Evolutionary conservation across 2,888 invertebrate species (phyloP).

Genomic region (Cerastis rubricosa): DNA sequence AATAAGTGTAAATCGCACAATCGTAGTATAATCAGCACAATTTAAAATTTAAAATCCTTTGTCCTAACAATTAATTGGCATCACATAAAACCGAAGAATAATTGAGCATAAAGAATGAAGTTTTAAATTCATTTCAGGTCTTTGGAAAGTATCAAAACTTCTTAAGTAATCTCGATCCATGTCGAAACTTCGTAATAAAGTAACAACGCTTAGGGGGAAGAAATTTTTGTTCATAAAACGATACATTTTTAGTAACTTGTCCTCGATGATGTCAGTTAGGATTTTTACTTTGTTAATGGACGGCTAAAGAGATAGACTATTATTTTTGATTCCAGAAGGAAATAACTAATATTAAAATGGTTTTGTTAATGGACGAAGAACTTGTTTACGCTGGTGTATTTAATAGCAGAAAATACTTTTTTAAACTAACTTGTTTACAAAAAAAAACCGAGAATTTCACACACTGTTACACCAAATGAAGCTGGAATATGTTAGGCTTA

Average conservation of each 20-base stretch:
- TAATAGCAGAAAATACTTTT: not conserved
- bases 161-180: constrained; percentile 80
- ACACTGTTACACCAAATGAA: not conserved
- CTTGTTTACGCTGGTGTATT: not conserved
- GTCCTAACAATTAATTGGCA: constrained; percentile 51
- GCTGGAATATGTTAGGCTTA: not conserved
- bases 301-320: not conserved
- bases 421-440: not conserved
- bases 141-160: constrained; percentile 77
- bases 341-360: not conserved
- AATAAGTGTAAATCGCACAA: too few species aligned
- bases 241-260: constrained; percentile 67
- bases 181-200: constrained; percentile 82
- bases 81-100: constrained; percentile 56
- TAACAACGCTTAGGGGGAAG: constrained; percentile 73
- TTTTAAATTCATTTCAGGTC: constrained; percentile 76
- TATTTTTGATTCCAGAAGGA: not conserved
- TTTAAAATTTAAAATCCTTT: constrained; percentile 44
- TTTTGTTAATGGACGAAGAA: not conserved
- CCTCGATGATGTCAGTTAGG: constrained; percentile 21
- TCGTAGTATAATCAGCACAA: constrained; percentile 18
- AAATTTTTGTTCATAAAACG: constrained; percentile 66
- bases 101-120: constrained; percentile 66
- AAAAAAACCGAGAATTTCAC: not conserved
- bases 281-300: constrained; percentile 5